Evolutionary conservation across 1,140 invertebrate genomes (phyloP), one percentile per base, ranked within the genome.

Genomic region (Zophobas morio): DNA sequence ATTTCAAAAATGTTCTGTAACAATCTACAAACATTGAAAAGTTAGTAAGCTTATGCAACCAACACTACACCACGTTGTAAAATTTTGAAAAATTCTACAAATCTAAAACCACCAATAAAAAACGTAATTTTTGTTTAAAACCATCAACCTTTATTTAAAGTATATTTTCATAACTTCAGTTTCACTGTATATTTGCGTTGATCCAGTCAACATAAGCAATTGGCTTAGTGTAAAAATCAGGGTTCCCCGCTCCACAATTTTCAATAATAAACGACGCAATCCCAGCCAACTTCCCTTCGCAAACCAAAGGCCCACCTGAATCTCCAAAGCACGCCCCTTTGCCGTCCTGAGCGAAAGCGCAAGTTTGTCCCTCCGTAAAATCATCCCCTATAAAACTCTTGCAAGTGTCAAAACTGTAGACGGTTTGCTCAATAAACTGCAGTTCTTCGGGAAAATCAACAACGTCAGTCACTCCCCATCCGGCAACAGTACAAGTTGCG

Each of bases 311-410:
- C 8, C 81, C 82, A 37, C 81, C 82, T 6, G 76, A 78, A 49
- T 83, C 81, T 72, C 82, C 82, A 77, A 78, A 89, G 83, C 90
- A 91, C 77, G 90, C 90, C 1, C 90, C 90, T 84, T 90, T 88
- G 1, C 90, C 90, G 40, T 84, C 85, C 78, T 88, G 88, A 3
- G 88, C 90, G 1, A 91, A 82, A 0, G 90, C 90, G 74, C 90
- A 91, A 75, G 91, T 88, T 82, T 91, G 63, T 70, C 63, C 6
- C 8, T 32, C 5, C 20, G 34, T 37, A 46, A 70, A 20, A 32
- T 37, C 8, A 57, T 57, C 20, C 1, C 54, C 54, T 33, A 34
- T 33, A 33, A 32, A 6, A 33, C 32, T 35, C 34, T 57, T 32
- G 34, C 54, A 57, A 32, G 20, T 33, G 1, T 57, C 54, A 2